These are phyloP conservation scores for Teinopalpus imperialis DNA, from an alignment of 2,888 invertebrate species.

Conservation along the genomic window DNA sequence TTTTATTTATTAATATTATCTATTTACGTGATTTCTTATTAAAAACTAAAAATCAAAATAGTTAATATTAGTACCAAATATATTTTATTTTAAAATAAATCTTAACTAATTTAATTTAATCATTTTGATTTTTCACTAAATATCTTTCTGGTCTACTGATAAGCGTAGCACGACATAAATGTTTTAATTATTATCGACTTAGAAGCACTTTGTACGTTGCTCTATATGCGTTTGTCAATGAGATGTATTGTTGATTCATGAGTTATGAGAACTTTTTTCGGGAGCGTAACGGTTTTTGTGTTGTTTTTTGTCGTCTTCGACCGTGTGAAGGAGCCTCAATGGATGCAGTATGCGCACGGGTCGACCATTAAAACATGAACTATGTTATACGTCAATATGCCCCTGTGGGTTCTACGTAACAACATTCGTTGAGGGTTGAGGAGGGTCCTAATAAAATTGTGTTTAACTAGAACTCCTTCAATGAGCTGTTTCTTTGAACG, in stretches of 20 bases:
- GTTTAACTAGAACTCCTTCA: constrained; percentile 53
- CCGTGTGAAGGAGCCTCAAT: constrained; percentile 79
- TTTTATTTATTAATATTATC: too few species aligned
- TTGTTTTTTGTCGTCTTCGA: constrained; percentile 77
- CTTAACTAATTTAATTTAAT: too few species aligned
- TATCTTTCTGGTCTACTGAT: too few species aligned
- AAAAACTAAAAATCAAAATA: too few species aligned
- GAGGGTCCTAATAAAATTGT: constrained; percentile 48
- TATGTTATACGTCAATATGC: constrained; percentile 37
- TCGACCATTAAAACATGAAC: constrained; percentile 49
- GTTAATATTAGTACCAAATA: too few species aligned
- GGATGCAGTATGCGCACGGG: constrained; percentile 64
- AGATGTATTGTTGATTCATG: constrained; percentile 58
- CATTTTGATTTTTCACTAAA: too few species aligned
- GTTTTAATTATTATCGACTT: constrained; percentile 18
- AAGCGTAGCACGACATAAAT: too few species aligned
- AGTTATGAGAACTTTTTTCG: constrained; percentile 75
- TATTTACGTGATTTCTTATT: too few species aligned
- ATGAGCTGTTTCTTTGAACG: constrained; percentile 70
- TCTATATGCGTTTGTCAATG: constrained; percentile 60
- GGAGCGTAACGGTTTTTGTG: constrained; percentile 80
- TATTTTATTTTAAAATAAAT: too few species aligned
- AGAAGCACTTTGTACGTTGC: constrained; percentile 23
- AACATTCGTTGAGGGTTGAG: constrained; percentile 36
- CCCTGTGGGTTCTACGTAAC: constrained; percentile 27